Percentiles rank a stretch among this genome's conserved stretches.
phyloP scores from a whole-genome alignment of 2,797 vertebrate species.

The Onychomys torridus region DNA sequence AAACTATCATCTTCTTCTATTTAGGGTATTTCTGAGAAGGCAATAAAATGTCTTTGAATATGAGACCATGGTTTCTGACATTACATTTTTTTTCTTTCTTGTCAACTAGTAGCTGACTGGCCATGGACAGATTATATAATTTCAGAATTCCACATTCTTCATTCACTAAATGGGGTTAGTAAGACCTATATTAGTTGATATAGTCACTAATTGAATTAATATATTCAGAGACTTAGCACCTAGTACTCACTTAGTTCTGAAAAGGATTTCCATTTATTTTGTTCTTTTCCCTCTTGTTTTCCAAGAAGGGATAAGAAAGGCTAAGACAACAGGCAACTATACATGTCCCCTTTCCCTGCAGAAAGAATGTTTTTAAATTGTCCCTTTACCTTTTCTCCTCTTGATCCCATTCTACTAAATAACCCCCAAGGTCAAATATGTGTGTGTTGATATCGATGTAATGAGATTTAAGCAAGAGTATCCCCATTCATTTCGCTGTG shows the following conservation, averaged over 20 bases:
- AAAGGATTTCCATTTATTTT: background rate
- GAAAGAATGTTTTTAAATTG: background rate
- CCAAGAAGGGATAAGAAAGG: background rate
- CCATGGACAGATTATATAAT: background rate
- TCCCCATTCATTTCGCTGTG: background rate
- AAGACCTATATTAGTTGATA: background rate
- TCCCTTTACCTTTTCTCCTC: background rate
- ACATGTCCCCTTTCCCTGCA: background rate
- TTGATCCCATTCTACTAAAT: background rate
- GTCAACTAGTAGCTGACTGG: background rate
- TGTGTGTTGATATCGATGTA: background rate
- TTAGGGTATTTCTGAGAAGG: background rate
- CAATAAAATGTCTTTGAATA: background rate
- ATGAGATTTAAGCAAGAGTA: constrained; percentile 9
- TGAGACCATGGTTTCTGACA: background rate
- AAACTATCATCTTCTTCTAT: background rate
- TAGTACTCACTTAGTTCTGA: background rate
- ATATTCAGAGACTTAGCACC: background rate
- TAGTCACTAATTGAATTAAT: background rate
- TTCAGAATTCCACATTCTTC: background rate
- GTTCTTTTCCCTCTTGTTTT: background rate
- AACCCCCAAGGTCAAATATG: background rate
- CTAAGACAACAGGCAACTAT: background rate
- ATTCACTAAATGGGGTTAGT: background rate
- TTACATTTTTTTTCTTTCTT: background rate